Evolutionary conservation across 2,888 invertebrate species (phyloP).

Genomic region (Apotomis turbidana): DNA sequence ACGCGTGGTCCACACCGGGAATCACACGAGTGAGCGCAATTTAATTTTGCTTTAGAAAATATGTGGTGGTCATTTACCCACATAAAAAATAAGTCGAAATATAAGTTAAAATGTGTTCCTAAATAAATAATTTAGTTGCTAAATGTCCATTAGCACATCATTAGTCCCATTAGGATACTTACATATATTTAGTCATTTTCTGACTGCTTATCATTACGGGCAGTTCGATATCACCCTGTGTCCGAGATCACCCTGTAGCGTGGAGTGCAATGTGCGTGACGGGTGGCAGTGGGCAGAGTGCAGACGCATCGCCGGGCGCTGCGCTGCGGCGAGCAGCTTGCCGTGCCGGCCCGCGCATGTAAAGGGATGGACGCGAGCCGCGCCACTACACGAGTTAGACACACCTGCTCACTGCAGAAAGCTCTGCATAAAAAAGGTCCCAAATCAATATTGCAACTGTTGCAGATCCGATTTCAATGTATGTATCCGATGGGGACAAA

Average conservation of each 20-base stretch:
- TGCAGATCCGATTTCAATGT: conserved; percentile 11
- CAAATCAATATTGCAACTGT: conserved; percentile 31
- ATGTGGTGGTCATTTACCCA: too few species aligned
- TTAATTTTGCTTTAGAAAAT: too few species aligned
- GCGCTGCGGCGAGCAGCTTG: not conserved
- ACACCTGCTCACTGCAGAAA: conserved; percentile 35
- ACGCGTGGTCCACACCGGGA: too few species aligned
- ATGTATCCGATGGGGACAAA: not conserved
- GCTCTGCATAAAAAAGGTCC: conserved; percentile 20
- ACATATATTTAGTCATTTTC: too few species aligned
- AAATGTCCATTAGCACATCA: too few species aligned
- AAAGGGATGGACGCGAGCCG: conserved; percentile 74
- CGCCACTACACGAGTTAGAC: conserved; percentile 49
- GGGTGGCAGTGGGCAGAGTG: conserved; percentile 48
- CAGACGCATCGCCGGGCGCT: not conserved
- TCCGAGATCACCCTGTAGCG: conserved; percentile 7
- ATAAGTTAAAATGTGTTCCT: too few species aligned
- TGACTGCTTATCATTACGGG: too few species aligned
- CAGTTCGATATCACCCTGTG: not conserved
- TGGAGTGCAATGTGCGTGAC: conserved; percentile 57
- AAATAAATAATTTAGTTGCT: too few species aligned
- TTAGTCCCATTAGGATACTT: too few species aligned
- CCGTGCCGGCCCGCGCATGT: conserved; percentile 41
- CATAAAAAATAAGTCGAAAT: too few species aligned
- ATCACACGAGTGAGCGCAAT: too few species aligned